Base-by-base conservation (phyloP, 1,140 invertebrate genomes). In the Drosophila orosa region DNA sequence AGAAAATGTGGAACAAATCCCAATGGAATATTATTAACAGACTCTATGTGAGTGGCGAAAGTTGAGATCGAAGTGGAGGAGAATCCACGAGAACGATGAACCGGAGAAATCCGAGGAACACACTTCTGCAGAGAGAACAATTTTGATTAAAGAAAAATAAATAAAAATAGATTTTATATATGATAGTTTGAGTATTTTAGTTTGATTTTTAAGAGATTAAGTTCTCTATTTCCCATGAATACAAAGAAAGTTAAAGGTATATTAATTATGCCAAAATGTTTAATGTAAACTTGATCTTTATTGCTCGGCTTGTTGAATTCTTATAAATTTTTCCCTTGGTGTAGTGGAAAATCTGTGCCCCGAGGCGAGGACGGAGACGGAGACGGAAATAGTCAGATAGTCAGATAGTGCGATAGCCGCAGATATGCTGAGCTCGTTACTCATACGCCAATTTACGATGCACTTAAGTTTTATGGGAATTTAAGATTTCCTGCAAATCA, bases 391-490 rank as follows among this genome's bases (percentile, higher is more conserved):
- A 76, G 82, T 61, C 82, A 67, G 61, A 60, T 60, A 50, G 45
- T 47, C 60, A 45, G 42, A 39, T 55, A 54, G 31, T 50, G 42
- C 22, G 54, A 59, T 50, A 44, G 54, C 47, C 50, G 24, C 50
- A 60, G 58, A 62, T 74, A 66, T 78, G 54, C 73, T 79, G 78
- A 68, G 83, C 84, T 79, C 83, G 83, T 87, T 87, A 83, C 62
- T 87, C 84, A 87, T 87, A 77, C 73, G 65, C 79, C 79, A 87
- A 87, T 87, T 87, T 87, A 87, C 69, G 79, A 86, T 80, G 79
- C 84, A 87, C 84, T 87, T 80, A 87, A 89, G 67, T 87, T 87
- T 87, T 87, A 87, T 87, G 84, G 71, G 84, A 87, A 87, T 87
- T 87, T 87, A 87, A 87, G 83, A 87, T 87, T 87, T 87, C 83